Percentiles rank a stretch among this genome's conserved stretches.
phyloP scores from a whole-genome alignment of 2,888 invertebrate genomes.

The Exocentrus adspersus region DNA sequence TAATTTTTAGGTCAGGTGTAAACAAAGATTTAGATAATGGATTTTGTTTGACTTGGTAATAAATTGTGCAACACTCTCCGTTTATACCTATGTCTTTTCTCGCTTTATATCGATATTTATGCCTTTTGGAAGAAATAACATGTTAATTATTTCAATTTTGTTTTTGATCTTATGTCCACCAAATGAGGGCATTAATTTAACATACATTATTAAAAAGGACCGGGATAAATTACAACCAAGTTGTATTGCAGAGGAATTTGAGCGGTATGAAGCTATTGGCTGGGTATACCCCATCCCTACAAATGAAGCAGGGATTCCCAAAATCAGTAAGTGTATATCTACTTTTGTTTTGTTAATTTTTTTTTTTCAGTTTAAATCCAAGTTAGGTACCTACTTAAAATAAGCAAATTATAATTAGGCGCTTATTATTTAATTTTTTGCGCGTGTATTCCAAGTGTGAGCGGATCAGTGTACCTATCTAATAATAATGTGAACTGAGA shows the following conservation, averaged over 20 bases:
- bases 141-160: constrained; percentile 44
- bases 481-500: too few relatives aligned
- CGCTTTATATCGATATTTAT: too few relatives aligned
- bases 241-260: constrained; percentile 57
- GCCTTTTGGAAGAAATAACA: constrained; percentile 38
- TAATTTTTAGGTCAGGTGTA: constrained; percentile 17
- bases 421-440: too few relatives aligned
- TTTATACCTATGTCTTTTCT: neutral
- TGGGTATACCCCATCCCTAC: constrained; percentile 58
- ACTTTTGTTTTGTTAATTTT: too few relatives aligned
- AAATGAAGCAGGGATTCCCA: constrained; percentile 45
- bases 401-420: too few relatives aligned
- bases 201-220: constrained; percentile 53
- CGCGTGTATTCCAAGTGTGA: too few relatives aligned
- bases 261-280: constrained; percentile 55
- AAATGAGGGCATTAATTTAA: constrained; percentile 48
- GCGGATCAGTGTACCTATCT: too few relatives aligned
- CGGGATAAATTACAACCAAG: constrained; percentile 48
- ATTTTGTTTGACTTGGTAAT: neutral
- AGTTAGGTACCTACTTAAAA: too few relatives aligned
- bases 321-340: constrained; percentile 55
- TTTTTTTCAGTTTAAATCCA: too few relatives aligned
- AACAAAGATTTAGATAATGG: constrained; percentile 5
- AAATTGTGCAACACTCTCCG: neutral
- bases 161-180: constrained; percentile 39